These are phyloP conservation scores for Drosophila biarmipes DNA, from an alignment of 1,140 invertebrate species.

Conservation along the genomic window DNA sequence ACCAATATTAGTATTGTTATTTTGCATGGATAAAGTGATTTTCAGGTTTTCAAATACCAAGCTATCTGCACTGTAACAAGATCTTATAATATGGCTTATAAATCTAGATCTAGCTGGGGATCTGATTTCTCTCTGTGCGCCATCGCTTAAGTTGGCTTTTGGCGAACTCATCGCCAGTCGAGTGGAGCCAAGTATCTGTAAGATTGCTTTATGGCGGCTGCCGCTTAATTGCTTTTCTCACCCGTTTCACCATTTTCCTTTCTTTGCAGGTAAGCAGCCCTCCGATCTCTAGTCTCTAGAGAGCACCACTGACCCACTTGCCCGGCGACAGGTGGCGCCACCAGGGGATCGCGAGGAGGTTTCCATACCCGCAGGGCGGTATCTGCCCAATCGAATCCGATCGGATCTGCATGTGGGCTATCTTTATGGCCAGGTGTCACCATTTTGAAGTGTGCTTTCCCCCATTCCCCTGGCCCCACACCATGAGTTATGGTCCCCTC, in stretches of 20 bases:
- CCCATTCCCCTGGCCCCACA: slow-evolving; percentile 21
- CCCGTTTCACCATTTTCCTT: slow-evolving; percentile 33
- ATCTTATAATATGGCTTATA: too few relatives aligned
- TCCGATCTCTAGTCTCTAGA: slow-evolving; percentile 19
- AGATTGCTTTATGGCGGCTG: slow-evolving; percentile 55
- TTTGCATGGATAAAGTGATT: too few relatives aligned
- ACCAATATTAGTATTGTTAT: too few relatives aligned
- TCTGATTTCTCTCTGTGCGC: neutral
- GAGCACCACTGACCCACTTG: slow-evolving; percentile 72
- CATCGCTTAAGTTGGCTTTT: slow-evolving; percentile 27
- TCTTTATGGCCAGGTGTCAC: slow-evolving; percentile 79
- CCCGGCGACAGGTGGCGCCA: slow-evolving; percentile 55
- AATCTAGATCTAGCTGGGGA: too few relatives aligned
- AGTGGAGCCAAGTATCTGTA: slow-evolving; percentile 35
- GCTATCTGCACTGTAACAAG: too few relatives aligned
- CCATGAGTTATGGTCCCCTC: slow-evolving; percentile 66
- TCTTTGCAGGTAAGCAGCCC: slow-evolving; percentile 61
- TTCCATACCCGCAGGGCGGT: slow-evolving; percentile 45
- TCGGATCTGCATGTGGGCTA: slow-evolving; percentile 59
- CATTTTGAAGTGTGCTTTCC: slow-evolving; percentile 67
- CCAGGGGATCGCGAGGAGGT: slow-evolving; percentile 13
- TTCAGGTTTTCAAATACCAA: too few relatives aligned
- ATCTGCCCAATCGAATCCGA: slow-evolving; percentile 11
- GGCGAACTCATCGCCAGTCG: slow-evolving; percentile 52
- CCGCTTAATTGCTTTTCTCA: slow-evolving; percentile 66